Evolutionary conservation across 2,113 vertebrate species (phyloP).

Genomic region (Ranitomeya variabilis): DNA sequence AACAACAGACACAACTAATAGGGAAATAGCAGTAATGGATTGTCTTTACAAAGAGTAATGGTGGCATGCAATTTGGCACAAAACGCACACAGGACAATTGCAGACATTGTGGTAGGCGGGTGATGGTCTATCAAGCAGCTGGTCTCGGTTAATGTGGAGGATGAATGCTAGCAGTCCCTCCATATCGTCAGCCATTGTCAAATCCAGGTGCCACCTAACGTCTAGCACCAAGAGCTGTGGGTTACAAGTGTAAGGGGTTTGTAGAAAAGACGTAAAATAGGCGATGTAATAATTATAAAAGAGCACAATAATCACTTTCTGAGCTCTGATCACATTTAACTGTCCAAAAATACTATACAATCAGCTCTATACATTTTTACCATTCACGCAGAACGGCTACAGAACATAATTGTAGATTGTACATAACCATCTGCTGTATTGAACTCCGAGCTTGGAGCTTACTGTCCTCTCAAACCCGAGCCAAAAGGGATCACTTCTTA

Average conservation of each 20-base stretch:
- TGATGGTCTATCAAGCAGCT: slow-evolving; percentile 28
- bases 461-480: not conserved
- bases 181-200: slow-evolving; percentile 39
- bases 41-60: slow-evolving; percentile 17
- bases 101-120: slow-evolving; percentile 16
- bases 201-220: slow-evolving; percentile 34
- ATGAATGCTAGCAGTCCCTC: slow-evolving; percentile 5
- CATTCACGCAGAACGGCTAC: not conserved
- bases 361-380: slow-evolving; percentile 30
- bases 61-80: slow-evolving; percentile 47
- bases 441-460: not conserved
- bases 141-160: slow-evolving; percentile 13
- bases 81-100: slow-evolving; percentile 14
- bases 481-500: not conserved
- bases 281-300: not conserved
- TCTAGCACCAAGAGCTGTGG: not conserved
- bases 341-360: not conserved
- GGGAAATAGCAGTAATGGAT: slow-evolving; percentile 18
- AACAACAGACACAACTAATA: slow-evolving; percentile 24
- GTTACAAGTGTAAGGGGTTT: not conserved
- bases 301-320: not conserved
- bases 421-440: slow-evolving; percentile 1
- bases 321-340: not conserved
- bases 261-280: not conserved
- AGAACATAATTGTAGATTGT: not conserved